Evolutionary conservation across 2,113 vertebrate genomes (phyloP).

Genomic region (Castor canadensis): DNA sequence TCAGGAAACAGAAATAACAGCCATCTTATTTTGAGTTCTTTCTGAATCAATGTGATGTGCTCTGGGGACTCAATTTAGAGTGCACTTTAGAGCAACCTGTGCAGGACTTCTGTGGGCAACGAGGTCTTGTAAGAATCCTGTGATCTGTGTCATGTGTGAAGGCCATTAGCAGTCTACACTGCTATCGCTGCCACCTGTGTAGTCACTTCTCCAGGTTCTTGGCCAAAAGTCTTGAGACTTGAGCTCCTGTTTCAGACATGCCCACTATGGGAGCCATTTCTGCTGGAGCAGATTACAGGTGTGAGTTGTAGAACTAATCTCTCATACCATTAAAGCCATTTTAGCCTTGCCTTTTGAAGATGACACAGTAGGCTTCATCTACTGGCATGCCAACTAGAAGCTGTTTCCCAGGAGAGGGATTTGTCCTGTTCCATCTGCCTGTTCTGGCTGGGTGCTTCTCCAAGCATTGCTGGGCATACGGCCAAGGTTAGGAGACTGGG

Average conservation of each 20-base stretch:
- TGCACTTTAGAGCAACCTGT: neutral
- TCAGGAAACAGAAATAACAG: neutral
- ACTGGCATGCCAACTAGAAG: neutral
- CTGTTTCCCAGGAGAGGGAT: constrained; percentile 14
- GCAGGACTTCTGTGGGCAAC: neutral
- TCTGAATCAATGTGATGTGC: neutral
- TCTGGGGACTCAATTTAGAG: neutral
- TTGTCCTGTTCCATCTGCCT: neutral
- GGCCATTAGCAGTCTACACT: neutral
- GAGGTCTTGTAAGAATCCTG: neutral
- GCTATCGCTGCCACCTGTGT: too few relatives aligned
- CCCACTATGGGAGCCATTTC: neutral
- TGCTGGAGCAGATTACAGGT: neutral
- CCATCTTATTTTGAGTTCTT: neutral
- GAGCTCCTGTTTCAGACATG: neutral
- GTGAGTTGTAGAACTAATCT: neutral
- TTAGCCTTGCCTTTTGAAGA: constrained; percentile 21
- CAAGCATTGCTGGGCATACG: neutral
- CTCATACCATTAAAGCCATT: neutral
- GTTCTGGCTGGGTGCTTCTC: neutral
- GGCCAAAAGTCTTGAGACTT: neutral
- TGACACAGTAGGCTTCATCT: constrained; percentile 8
- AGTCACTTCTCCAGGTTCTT: neutral
- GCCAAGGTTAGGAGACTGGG: neutral
- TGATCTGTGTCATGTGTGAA: neutral